Base-by-base conservation (phyloP, 2,113 vertebrate genomes). In the Rhodinocichla rosea region DNA sequence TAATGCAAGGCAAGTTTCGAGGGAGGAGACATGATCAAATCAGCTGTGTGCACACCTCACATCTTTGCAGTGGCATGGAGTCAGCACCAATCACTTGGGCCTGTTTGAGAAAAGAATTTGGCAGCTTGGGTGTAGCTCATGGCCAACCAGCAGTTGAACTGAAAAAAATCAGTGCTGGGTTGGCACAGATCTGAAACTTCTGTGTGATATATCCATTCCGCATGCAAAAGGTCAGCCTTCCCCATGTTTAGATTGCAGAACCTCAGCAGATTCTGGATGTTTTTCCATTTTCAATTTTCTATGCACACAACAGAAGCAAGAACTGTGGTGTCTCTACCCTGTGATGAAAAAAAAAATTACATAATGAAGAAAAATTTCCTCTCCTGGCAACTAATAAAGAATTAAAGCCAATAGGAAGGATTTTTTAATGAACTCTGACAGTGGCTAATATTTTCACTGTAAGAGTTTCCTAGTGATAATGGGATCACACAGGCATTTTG, bases 1-100 rank as follows among this genome's bases (percentile, higher is more conserved):
- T 87, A 90, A 80, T 59, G 50, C 20, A 45, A 88, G 39, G 15
- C 27, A 84, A 64, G 22, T 91, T 92, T 90, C 67, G 55, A 83
- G 44, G 30, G 45, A 91, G 16, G 73, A 83, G 77, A 62, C 32
- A 56, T 40, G 30, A 79, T 37, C 0, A 1, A 91, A 70, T 52
- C 49, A 22, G 47, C 68, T 90, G 11, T 2, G 0, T 7, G 5
- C 16, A 76, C 1, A 30, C 17, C n/a, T 74, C 47, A 76, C 0
- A 2, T 62, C 71, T 49, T 56, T 80, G 53, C 45, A 63, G 44
- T 59, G 63, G 33, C 7, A 1, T 44, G 39, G 39, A 80, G 30
- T 37, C 55, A 79, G 40, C 44, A 30, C 21, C 39, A 32, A 23
- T 63, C 55, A 50, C 59, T 77, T 1, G 3, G 33, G 30, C 24